phyloP scores from a whole-genome alignment of 2,113 vertebrate genomes.

The Mugil cephalus region DNA sequence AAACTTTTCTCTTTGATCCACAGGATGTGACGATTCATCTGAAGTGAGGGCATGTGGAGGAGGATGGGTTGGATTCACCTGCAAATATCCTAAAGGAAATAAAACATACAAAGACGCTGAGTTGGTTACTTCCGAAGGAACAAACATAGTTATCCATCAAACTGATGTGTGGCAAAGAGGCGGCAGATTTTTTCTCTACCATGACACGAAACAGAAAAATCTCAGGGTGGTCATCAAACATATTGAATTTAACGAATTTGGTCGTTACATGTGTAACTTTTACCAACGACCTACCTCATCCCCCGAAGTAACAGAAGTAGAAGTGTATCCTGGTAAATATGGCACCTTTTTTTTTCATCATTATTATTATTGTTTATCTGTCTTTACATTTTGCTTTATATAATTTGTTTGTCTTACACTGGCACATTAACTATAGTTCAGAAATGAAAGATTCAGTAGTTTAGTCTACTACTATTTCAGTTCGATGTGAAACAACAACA shows the following conservation, averaged over 20 bases:
- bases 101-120: accelerated
- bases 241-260: accelerated
- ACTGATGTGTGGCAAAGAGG: neutral
- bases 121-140: accelerated
- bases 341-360: neutral
- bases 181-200: accelerated
- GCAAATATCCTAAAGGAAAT: neutral
- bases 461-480: too few species aligned
- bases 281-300: accelerated
- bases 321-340: slow-evolving; percentile 4
- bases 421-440: too few species aligned
- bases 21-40: neutral
- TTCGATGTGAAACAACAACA: neutral
- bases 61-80: slow-evolving; percentile 31
- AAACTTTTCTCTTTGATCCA: neutral
- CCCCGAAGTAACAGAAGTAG: too few species aligned
- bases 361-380: neutral
- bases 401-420: too few species aligned
- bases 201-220: neutral
- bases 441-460: too few species aligned
- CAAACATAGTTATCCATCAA: accelerated
- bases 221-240: neutral
- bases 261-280: neutral
- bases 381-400: too few species aligned
- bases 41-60: accelerated